These are phyloP conservation scores for Eupithecia abbreviata DNA, from an alignment of 2,888 invertebrate genomes.

Conservation along the genomic window DNA sequence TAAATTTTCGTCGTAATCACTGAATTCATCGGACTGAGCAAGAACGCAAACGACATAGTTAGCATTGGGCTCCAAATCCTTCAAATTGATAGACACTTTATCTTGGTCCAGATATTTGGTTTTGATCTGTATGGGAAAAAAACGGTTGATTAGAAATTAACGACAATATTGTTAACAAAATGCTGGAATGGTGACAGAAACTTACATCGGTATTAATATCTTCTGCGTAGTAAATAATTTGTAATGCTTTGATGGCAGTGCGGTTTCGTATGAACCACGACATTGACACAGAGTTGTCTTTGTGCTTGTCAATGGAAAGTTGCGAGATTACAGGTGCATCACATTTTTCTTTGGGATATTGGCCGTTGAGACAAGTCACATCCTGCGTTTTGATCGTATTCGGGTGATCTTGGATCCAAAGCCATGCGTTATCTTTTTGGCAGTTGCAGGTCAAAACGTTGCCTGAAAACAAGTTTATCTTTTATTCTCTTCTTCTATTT, in stretches of 20 bases:
- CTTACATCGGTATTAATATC: slow-evolving; percentile 64
- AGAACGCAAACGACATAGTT: slow-evolving; percentile 75
- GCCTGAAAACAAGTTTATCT: slow-evolving; percentile 81
- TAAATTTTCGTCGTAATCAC: slow-evolving; percentile 59
- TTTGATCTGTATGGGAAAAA: slow-evolving; percentile 67
- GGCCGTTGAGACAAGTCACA: slow-evolving; percentile 69
- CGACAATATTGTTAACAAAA: background rate
- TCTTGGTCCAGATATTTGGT: slow-evolving; percentile 69
- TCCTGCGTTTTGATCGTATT: slow-evolving; percentile 71
- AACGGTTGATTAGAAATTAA: slow-evolving; percentile 14
- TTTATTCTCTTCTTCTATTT: background rate
- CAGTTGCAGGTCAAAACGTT: slow-evolving; percentile 95
- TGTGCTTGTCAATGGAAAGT: slow-evolving; percentile 93
- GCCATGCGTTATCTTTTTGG: slow-evolving; percentile 95
- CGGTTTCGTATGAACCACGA: slow-evolving; percentile 96
- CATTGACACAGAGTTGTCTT: slow-evolving; percentile 92
- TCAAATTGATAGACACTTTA: slow-evolving; percentile 70
- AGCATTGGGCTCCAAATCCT: slow-evolving; percentile 64
- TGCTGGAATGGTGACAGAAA: slow-evolving; percentile 16
- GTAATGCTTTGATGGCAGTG: slow-evolving; percentile 91
- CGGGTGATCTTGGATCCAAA: slow-evolving; percentile 95
- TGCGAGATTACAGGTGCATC: slow-evolving; percentile 91
- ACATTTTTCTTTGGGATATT: slow-evolving; percentile 77
- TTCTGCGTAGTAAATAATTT: slow-evolving; percentile 90
- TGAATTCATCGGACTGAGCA: slow-evolving; percentile 66